Conservation (phyloP, 1,140 invertebrate genomes). For the Apis laboriosa region DNA sequence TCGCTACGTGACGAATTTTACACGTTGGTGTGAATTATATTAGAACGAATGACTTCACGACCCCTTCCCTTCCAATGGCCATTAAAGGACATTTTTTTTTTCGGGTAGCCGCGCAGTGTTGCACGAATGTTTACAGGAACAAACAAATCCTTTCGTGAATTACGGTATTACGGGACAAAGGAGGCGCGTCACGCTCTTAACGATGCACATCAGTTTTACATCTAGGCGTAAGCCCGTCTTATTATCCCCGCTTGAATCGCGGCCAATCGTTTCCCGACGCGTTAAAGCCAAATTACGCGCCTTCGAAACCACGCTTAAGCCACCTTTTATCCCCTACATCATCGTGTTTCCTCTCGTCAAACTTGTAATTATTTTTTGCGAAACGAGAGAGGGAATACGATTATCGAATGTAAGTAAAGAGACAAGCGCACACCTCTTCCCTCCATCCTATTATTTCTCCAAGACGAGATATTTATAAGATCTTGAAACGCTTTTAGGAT, state of each 20-base stretch:
- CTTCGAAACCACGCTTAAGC: background rate
- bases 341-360: too few relatives aligned
- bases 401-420: too few relatives aligned
- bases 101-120: conserved; percentile 20
- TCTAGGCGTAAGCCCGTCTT: conserved; percentile 18
- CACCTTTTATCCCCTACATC: too few relatives aligned
- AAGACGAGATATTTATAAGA: too few relatives aligned
- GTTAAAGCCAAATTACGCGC: conserved; percentile 52
- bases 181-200: background rate
- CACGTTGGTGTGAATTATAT: conserved; percentile 67
- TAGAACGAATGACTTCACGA: conserved; percentile 60
- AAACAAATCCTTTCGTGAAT: conserved; percentile 31
- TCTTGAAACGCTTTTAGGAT: too few relatives aligned
- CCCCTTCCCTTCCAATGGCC: conserved; percentile 35
- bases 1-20: conserved; percentile 68
- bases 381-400: too few relatives aligned
- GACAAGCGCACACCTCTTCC: too few relatives aligned
- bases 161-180: too few relatives aligned
- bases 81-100: conserved; percentile 56
- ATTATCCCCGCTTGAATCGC: conserved; percentile 24
- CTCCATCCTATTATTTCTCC: too few relatives aligned
- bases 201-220: conserved; percentile 31
- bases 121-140: conserved; percentile 28
- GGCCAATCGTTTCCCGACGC: background rate
- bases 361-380: too few relatives aligned